phyloP scores from a whole-genome alignment of 2,797 vertebrate species.

The Fundulus diaphanus region DNA sequence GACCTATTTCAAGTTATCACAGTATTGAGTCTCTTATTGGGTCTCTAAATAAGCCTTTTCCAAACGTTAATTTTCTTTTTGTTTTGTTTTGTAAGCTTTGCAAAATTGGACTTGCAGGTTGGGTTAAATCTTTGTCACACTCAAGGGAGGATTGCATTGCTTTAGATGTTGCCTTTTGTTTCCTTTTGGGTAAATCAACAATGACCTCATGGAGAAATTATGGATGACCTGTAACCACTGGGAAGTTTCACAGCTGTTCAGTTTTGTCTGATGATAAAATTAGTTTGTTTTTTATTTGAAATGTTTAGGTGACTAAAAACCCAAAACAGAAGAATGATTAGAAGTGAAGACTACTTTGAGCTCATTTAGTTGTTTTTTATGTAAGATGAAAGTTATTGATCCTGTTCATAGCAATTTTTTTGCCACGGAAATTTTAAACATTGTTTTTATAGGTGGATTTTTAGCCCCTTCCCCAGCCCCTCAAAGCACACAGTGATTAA shows the following conservation, averaged over 20 bases:
- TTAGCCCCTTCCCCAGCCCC: neutral
- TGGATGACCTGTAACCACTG: neutral
- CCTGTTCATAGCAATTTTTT: neutral
- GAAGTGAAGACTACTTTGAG: neutral
- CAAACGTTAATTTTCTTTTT: too few species aligned
- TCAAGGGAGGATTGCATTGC: too few species aligned
- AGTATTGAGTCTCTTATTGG: too few species aligned
- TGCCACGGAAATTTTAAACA: slow-evolving; percentile 31
- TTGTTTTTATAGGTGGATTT: slow-evolving; percentile 1
- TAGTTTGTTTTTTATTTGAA: neutral
- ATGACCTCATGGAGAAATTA: neutral
- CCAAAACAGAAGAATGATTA: neutral
- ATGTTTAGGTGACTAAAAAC: neutral
- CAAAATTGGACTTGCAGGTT: too few species aligned
- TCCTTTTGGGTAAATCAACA: too few species aligned
- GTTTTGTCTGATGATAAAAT: neutral
- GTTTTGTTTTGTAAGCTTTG: too few species aligned
- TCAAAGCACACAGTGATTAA: slow-evolving; percentile 16
- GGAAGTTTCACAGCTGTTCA: neutral
- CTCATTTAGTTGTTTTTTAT: too few species aligned
- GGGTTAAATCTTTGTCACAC: too few species aligned
- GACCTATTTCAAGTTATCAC: too few species aligned
- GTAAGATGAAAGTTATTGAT: neutral
- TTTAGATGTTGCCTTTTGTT: too few species aligned
- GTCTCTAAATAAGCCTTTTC: too few species aligned